Evolutionary conservation across 2,888 invertebrate species (phyloP).

Genomic region (Branchellion lobata): DNA sequence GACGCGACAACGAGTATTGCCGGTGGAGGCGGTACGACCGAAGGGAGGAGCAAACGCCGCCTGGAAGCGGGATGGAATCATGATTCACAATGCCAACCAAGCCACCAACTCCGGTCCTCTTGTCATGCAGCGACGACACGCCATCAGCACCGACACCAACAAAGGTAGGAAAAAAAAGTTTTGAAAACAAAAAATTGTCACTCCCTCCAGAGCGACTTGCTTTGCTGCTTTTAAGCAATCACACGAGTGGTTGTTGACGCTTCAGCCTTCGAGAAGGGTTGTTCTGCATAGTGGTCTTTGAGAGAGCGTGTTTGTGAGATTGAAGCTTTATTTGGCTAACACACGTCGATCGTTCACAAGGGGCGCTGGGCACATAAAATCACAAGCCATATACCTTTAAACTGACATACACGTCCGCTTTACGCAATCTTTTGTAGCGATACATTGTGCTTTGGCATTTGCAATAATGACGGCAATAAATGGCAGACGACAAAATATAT

Average conservation of each 20-base stretch:
- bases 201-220: too few relatives aligned
- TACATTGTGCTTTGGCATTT: too few relatives aligned
- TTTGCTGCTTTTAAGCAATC: too few relatives aligned
- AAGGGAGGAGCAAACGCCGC: slow-evolving; percentile 70
- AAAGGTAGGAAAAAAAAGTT: slow-evolving; percentile 52
- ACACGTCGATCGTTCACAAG: background rate
- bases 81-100: slow-evolving; percentile 29
- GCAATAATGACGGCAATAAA: background rate
- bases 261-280: too few relatives aligned
- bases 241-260: too few relatives aligned
- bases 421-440: too few relatives aligned
- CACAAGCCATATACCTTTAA: too few relatives aligned
- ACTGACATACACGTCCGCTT: too few relatives aligned
- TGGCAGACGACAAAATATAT: background rate
- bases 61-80: slow-evolving; percentile 31
- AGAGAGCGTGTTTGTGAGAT: too few relatives aligned
- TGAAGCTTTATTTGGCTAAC: too few relatives aligned
- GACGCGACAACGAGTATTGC: slow-evolving; percentile 81
- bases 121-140: slow-evolving; percentile 67
- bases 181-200: background rate
- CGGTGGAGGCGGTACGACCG: slow-evolving; percentile 70
- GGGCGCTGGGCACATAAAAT: background rate
- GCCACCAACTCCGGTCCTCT: slow-evolving; percentile 60
- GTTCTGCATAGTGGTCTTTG: too few relatives aligned
- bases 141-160: slow-evolving; percentile 69